These are phyloP conservation scores for Drosophila subpulchrella DNA, from an alignment of 1,140 invertebrate genomes.

Conservation along the genomic window DNA sequence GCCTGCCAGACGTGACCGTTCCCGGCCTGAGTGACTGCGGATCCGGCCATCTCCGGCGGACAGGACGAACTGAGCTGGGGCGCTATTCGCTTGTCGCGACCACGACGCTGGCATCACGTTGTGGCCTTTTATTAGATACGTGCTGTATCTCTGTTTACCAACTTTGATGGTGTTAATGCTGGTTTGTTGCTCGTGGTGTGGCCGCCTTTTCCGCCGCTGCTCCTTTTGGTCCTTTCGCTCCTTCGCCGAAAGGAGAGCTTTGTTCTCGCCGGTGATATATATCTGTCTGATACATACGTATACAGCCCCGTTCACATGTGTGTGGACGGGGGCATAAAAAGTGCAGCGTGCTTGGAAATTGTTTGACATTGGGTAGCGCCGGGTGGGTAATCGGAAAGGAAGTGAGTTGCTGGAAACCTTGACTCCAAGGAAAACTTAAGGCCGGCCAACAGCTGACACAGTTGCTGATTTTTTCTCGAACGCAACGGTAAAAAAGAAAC, in stretches of 20 bases:
- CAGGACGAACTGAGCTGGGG: neutral
- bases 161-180: conserved; percentile 82
- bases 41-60: conserved; percentile 29
- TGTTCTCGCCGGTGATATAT: conserved; percentile 56
- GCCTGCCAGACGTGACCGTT: neutral
- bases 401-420: conserved; percentile 2
- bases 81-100: conserved; percentile 39
- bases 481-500: conserved; percentile 36
- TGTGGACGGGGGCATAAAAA: conserved; percentile 43
- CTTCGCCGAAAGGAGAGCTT: conserved; percentile 16
- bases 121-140: conserved; percentile 82
- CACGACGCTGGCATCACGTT: conserved; percentile 69
- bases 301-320: conserved; percentile 4
- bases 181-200: conserved; percentile 54
- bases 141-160: conserved; percentile 81
- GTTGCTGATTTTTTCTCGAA: conserved; percentile 16
- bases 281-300: conserved; percentile 29
- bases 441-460: conserved; percentile 25
- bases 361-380: conserved; percentile 1
- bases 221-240: conserved; percentile 4
- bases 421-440: conserved; percentile 12
- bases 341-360: conserved; percentile 48
- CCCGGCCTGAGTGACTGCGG: neutral
- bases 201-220: conserved; percentile 2
- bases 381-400: neutral